These are phyloP conservation scores for Bubo blakistoni DNA, from an alignment of 2,113 vertebrate species.

Conservation along the genomic window DNA sequence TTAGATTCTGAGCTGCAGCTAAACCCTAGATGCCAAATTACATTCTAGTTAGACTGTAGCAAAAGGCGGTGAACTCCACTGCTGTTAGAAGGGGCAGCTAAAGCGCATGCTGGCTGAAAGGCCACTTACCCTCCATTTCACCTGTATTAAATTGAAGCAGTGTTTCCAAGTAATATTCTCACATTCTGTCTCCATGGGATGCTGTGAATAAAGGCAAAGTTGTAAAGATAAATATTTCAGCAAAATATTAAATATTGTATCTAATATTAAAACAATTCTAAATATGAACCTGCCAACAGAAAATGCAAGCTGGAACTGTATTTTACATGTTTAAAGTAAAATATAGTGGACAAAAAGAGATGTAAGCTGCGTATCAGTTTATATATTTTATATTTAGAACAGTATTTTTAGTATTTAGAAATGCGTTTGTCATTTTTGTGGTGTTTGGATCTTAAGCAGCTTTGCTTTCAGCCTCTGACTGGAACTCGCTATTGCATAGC, in stretches of 20 bases:
- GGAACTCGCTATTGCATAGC: not conserved
- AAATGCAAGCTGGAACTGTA: not conserved
- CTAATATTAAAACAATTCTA: not conserved
- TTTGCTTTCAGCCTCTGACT: not conserved
- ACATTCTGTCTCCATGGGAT: not conserved
- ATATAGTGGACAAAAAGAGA: not conserved
- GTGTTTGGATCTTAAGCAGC: not conserved
- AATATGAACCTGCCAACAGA: not conserved
- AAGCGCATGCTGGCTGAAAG: not conserved
- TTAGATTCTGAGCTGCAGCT: not conserved
- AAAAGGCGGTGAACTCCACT: fast-evolving
- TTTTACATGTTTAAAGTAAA: not conserved
- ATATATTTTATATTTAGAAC: not conserved
- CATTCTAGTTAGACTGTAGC: not conserved
- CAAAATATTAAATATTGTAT: not conserved
- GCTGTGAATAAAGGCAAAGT: not conserved
- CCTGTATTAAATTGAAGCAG: not conserved
- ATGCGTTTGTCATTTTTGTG: fast-evolving
- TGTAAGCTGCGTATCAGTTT: not conserved
- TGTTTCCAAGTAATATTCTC: not conserved
- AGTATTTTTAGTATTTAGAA: not conserved
- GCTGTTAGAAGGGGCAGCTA: not conserved
- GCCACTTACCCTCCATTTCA: not conserved
- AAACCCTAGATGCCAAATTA: not conserved
- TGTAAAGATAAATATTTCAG: not conserved